These are phyloP conservation scores for Eutolmus rufibarbis DNA, from an alignment of 2,888 invertebrate species.

Conservation along the genomic window DNA sequence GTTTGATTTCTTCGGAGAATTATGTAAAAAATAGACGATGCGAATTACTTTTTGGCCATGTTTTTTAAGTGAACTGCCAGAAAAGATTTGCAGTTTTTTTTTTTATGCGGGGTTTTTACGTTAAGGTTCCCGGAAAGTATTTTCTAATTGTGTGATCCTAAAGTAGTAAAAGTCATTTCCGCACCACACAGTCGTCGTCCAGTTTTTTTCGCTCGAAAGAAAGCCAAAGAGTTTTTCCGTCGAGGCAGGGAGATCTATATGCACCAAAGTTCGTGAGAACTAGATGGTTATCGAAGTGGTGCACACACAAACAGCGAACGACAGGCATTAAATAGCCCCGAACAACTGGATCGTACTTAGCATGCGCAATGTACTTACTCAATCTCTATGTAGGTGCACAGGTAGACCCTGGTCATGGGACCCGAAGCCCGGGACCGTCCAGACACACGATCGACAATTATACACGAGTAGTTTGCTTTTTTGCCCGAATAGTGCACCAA, in stretches of 20 bases:
- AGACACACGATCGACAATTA: slow-evolving; percentile 43
- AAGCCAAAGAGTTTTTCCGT: slow-evolving; percentile 22
- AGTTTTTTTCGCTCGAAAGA: not conserved
- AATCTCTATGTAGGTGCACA: slow-evolving; percentile 38
- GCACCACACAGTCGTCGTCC: not conserved
- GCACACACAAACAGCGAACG: slow-evolving; percentile 39
- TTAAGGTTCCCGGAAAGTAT: not conserved
- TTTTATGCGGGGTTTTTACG: not conserved
- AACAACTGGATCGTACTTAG: slow-evolving; percentile 36
- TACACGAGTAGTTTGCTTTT: slow-evolving; percentile 42
- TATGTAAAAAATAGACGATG: not conserved
- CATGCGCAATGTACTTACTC: slow-evolving; percentile 37
- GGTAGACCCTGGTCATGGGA: not conserved
- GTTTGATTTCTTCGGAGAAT: not conserved
- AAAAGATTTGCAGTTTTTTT: not conserved
- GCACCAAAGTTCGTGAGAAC: slow-evolving; percentile 47
- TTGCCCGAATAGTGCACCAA: slow-evolving; percentile 33
- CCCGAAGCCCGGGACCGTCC: not conserved
- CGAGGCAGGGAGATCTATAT: slow-evolving; percentile 22
- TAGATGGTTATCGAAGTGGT: slow-evolving; percentile 47
- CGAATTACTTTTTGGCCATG: not conserved
- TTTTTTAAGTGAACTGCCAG: not conserved
- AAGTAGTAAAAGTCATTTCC: not conserved
- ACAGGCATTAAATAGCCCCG: slow-evolving; percentile 35
- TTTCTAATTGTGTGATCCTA: not conserved